These are phyloP conservation scores for Colletes latitarsis DNA, from an alignment of 1,140 invertebrate species.

Conservation along the genomic window DNA sequence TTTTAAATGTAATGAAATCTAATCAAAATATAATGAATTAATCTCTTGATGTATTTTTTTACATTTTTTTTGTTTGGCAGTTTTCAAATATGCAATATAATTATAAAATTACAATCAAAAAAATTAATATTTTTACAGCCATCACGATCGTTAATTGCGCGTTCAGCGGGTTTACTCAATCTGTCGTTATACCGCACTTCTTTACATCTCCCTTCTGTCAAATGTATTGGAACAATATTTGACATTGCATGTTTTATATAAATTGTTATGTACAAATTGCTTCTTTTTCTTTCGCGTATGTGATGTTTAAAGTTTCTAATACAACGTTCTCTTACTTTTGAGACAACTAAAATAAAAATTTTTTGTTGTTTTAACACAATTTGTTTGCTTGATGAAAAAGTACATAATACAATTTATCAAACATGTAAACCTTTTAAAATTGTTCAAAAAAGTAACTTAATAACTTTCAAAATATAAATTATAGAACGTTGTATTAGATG, in stretches of 20 bases:
- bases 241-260: conserved; percentile 16
- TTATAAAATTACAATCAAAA: conserved; percentile 10
- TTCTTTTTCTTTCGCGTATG: conserved; percentile 11
- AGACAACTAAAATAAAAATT: not conserved
- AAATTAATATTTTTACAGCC: conserved; percentile 26
- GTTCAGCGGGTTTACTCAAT: conserved; percentile 44
- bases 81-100: not conserved
- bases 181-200: conserved; percentile 48
- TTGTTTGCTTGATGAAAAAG: not conserved
- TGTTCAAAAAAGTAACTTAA: not conserved
- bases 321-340: not conserved
- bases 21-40: not conserved
- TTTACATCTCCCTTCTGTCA: conserved; percentile 47
- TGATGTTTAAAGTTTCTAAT: not conserved
- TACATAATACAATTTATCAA: not conserved
- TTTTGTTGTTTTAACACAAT: not conserved
- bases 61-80: not conserved
- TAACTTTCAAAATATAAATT: not conserved
- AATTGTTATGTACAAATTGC: conserved; percentile 14
- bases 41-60: not conserved
- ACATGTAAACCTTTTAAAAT: not conserved
- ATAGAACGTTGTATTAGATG: not conserved
- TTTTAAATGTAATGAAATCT: not conserved
- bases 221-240: conserved; percentile 6
- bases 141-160: conserved; percentile 44